Conservation (phyloP, 2,797 vertebrate genomes). For the Epinephelus coioides region DNA sequence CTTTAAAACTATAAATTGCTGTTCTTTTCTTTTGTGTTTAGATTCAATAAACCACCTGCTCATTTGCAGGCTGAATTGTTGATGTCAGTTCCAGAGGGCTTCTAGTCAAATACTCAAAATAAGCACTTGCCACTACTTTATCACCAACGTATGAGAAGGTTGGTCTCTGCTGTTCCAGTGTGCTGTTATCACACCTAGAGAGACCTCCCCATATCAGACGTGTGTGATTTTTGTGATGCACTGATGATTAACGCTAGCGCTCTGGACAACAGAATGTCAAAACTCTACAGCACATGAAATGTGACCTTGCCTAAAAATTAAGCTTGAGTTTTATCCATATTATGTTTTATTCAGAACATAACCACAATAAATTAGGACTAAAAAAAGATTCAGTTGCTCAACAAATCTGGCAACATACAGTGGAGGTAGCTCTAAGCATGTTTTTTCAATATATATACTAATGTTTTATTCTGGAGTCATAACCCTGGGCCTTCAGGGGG, state of each 20-base stretch:
- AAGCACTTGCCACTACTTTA: conserved; percentile 2
- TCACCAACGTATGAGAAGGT: not conserved
- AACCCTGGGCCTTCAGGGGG: not conserved
- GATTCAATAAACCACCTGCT: conserved; percentile 14
- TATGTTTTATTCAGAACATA: not conserved
- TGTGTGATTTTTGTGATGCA: too few relatives aligned
- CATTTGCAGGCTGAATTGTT: conserved; percentile 7
- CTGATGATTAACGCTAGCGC: too few relatives aligned
- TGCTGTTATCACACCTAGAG: too few relatives aligned
- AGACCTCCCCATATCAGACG: too few relatives aligned
- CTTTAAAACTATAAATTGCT: not conserved
- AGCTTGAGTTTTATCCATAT: not conserved
- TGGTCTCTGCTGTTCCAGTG: too few relatives aligned
- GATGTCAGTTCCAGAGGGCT: not conserved
- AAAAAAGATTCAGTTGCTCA: not conserved
- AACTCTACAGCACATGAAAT: not conserved
- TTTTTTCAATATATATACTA: conserved; percentile 13
- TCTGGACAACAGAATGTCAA: not conserved
- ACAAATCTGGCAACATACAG: not conserved
- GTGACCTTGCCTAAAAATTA: not conserved
- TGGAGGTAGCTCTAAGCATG: not conserved
- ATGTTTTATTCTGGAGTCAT: conserved; percentile 44
- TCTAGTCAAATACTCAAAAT: conserved; percentile 1
- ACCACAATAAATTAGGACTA: not conserved
- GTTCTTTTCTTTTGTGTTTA: not conserved